Conservation (phyloP, 2,797 vertebrate genomes). For the Spheniscus humboldti region DNA sequence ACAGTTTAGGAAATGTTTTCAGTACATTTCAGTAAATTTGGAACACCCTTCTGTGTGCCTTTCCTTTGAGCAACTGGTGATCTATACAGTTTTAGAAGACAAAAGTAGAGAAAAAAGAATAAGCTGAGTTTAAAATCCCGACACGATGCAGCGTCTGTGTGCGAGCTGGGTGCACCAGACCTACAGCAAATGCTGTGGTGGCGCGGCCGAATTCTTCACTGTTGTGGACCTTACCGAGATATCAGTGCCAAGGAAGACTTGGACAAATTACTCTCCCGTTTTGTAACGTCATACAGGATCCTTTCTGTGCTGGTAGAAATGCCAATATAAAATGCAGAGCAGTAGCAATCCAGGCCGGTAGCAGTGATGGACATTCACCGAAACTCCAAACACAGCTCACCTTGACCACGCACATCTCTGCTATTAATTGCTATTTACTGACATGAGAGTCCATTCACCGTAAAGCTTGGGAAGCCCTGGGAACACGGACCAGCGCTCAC, state of each 20-base stretch:
- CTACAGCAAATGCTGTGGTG: neutral
- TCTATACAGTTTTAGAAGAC: neutral
- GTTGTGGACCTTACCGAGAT: neutral
- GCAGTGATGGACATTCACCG: fast-evolving
- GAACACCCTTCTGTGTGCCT: neutral
- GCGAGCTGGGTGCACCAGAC: neutral
- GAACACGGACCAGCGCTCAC: neutral
- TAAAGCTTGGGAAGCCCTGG: neutral
- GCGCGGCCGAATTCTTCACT: neutral
- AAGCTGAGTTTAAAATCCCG: neutral
- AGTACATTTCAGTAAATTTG: neutral
- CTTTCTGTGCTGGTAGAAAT: neutral
- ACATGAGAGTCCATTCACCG: neutral
- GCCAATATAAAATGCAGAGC: neutral
- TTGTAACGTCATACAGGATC: neutral
- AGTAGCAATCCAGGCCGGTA: neutral
- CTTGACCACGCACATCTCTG: neutral
- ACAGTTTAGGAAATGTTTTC: neutral
- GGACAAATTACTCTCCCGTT: neutral
- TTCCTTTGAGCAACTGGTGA: neutral
- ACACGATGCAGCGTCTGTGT: neutral
- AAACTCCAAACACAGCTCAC: neutral
- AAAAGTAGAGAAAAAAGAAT: neutral
- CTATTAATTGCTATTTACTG: neutral
- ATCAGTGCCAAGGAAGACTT: neutral